Evolutionary conservation across 2,113 vertebrate genomes (phyloP), one percentile per base, ranked within the genome.

Genomic region (Perca fluviatilis): DNA sequence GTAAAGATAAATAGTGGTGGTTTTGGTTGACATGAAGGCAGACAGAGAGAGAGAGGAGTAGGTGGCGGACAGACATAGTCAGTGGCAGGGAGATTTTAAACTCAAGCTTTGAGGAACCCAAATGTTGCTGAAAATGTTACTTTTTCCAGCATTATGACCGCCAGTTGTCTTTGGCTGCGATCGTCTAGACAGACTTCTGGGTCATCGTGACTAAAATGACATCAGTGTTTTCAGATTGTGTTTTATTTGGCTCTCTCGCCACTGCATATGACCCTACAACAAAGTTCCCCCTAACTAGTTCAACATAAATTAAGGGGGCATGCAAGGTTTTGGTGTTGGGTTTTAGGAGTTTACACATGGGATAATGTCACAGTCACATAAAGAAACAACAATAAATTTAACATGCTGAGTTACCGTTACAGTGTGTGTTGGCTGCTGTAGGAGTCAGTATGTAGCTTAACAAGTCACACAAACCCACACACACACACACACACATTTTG

Each of bases 211-310:
- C 85, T 81, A 11, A 88, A 71, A 84, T 90, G 84, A 93, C 88
- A 88, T 90, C 91, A 93, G 57, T 82, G 75, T 88, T 87, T 84
- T 78, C 21, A 56, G 50, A 86, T 77, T 65, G 80, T 89, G 62
- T 89, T 93, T 94, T 69, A 86, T 90, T 90, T 89, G 91, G 90
- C 88, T 82, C 80, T 79, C 54, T 85, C 82, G 69, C 54, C 71
- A 40, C 21, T 69, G 36, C 61, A 80, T 53, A 73, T 70, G 74
- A 88, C 67, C 72, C 90, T 84, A 91, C 85, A 88, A 89, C 90
- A 92, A 90, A 91, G 87, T 89, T 82, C 71, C 71, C 76, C 30
- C 5, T 60, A 23, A 76, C 46, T 3, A 76, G 70, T 56, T 81
- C 54, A 43, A 74, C 63, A 75, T 77, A 64, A 82, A 82, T 80